Percentiles rank a stretch among this genome's conserved stretches.
These are phyloP conservation scores for Lonchura striata DNA, from an alignment of 2,113 vertebrate species.

Conservation along the genomic window DNA sequence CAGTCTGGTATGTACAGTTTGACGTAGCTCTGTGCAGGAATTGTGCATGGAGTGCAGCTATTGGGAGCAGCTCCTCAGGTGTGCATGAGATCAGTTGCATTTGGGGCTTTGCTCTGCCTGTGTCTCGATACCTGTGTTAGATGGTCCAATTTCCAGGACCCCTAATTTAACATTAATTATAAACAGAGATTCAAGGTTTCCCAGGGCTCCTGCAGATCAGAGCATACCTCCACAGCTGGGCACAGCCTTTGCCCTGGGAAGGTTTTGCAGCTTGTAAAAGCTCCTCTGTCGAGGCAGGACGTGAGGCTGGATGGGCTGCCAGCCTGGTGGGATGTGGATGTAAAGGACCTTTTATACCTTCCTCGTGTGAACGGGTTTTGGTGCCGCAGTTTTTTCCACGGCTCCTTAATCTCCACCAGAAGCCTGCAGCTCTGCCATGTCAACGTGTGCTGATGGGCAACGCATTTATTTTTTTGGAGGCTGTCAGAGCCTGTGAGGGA, in stretches of 20 bases:
- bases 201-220: neutral
- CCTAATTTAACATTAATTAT: neutral
- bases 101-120: neutral
- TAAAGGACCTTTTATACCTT: constrained; percentile 29
- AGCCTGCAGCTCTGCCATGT: neutral
- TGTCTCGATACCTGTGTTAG: neutral
- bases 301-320: neutral
- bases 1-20: rapidly evolving
- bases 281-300: constrained; percentile 21
- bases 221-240: neutral
- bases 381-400: neutral
- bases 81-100: neutral
- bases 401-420: constrained; percentile 9
- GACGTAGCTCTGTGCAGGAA: neutral
- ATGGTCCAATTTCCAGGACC: neutral
- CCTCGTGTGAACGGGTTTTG: neutral
- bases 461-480: neutral
- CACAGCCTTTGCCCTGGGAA: neutral
- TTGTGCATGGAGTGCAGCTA: neutral
- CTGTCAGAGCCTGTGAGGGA: neutral
- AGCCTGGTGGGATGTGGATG: neutral
- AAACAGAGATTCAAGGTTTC: neutral
- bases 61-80: neutral
- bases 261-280: neutral
- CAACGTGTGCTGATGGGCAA: neutral